Conservation (phyloP, 92 coral and sea anemone species). For the Diadumene lineata region DNA sequence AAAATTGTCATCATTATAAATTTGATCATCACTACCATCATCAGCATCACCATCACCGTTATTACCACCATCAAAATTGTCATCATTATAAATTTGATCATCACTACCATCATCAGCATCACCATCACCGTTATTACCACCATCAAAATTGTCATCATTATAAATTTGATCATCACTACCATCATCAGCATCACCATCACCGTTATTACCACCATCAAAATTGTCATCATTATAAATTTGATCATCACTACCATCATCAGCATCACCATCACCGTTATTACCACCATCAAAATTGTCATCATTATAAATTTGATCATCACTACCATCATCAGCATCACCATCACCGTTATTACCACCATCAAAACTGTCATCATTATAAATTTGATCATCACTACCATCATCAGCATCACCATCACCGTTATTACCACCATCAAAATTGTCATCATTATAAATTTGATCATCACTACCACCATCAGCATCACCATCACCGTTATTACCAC, state of each 20-base stretch:
- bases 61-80: not conserved
- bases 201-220: no score
- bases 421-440: no score
- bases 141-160: not conserved
- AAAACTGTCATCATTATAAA: no score
- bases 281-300: not conserved
- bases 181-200: no score
- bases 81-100: not conserved
- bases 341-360: no score
- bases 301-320: not conserved
- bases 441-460: no score
- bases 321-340: no score
- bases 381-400: no score
- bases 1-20: no score
- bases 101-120: not conserved
- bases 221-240: not conserved
- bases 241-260: not conserved
- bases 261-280: not conserved
- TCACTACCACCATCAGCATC: not conserved
- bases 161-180: not conserved
- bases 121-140: not conserved
- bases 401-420: no score
- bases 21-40: not conserved
- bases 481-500: not conserved
- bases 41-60: not conserved